These are phyloP conservation scores for Aricia artaxerxes DNA, from an alignment of 2,888 invertebrate species.

Conservation along the genomic window DNA sequence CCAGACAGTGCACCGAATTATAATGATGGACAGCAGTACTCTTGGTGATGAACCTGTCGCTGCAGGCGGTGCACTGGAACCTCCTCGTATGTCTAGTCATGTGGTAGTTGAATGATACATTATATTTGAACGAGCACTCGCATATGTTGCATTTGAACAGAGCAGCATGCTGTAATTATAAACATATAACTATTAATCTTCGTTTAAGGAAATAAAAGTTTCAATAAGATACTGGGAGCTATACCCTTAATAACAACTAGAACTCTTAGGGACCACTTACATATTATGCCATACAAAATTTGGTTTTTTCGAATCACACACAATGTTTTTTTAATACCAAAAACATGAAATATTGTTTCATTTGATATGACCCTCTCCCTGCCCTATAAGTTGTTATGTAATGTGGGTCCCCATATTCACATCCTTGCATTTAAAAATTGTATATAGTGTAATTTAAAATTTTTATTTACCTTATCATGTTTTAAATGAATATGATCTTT, in stretches of 20 bases:
- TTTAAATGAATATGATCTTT: constrained; percentile 59
- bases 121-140: constrained; percentile 54
- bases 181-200: neutral
- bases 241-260: too few relatives aligned
- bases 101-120: constrained; percentile 62
- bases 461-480: constrained; percentile 59
- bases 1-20: constrained; percentile 47
- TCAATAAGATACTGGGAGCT: too few relatives aligned
- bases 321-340: too few relatives aligned
- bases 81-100: constrained; percentile 53
- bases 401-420: too few relatives aligned
- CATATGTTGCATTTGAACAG: constrained; percentile 57
- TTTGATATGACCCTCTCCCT: too few relatives aligned
- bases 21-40: constrained; percentile 51
- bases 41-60: constrained; percentile 46
- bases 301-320: too few relatives aligned
- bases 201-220: too few relatives aligned
- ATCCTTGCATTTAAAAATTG: neutral
- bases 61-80: constrained; percentile 54
- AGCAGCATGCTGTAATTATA: constrained; percentile 50
- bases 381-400: neutral
- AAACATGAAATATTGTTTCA: too few relatives aligned
- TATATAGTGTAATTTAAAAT: neutral
- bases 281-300: too few relatives aligned
- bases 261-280: too few relatives aligned